phyloP scores from a whole-genome alignment of 2,113 vertebrate species.

The Donacobius atricapilla region DNA sequence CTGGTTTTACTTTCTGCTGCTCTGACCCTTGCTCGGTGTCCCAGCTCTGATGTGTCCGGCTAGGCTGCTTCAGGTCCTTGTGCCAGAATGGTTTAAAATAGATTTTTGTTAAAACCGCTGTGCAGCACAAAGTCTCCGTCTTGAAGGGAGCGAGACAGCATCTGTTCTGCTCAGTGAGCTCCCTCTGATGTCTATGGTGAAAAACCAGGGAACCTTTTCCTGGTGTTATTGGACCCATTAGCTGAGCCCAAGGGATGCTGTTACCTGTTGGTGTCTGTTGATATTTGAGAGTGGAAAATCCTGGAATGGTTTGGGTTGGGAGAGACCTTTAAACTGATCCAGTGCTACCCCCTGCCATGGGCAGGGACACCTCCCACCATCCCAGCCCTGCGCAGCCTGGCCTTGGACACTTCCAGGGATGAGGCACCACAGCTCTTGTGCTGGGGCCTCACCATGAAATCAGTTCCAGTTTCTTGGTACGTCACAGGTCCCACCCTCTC shows the following conservation, averaged over 20 bases:
- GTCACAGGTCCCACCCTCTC: background rate
- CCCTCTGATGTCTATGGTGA: background rate
- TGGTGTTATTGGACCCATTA: background rate
- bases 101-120: background rate
- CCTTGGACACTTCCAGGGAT: background rate
- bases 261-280: background rate
- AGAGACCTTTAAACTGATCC: background rate
- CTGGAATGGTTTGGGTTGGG: background rate
- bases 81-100: background rate
- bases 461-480: background rate
- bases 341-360: background rate
- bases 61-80: accelerated
- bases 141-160: background rate
- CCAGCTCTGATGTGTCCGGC: background rate
- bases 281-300: background rate
- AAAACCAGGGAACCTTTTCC: background rate
- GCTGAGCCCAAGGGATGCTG: background rate
- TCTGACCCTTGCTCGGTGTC: background rate
- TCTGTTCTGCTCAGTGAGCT: background rate
- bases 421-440: background rate
- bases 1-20: background rate
- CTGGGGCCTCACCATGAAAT: background rate
- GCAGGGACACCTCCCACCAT: background rate
- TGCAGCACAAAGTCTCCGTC: accelerated
- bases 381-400: background rate